Conservation (phyloP, 2,888 invertebrate genomes). For the Caenorhabditis auriculariae region DNA sequence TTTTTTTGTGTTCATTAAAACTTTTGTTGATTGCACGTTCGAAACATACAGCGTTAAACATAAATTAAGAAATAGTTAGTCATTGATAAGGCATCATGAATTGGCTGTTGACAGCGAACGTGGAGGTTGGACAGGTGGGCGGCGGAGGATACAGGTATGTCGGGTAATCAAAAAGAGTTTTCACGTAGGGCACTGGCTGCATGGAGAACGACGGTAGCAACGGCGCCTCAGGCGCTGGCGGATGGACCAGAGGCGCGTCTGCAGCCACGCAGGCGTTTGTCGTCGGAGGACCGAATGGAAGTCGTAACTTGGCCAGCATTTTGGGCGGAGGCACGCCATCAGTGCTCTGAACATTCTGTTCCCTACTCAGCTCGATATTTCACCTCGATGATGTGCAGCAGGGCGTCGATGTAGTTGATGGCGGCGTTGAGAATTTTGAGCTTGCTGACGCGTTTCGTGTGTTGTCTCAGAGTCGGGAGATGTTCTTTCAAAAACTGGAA, state of each 20-base stretch:
- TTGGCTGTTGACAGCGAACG: slow-evolving; percentile 14
- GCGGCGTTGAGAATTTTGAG: slow-evolving; percentile 53
- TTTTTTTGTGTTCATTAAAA: no score
- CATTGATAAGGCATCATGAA: slow-evolving; percentile 25
- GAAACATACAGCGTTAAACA: no score
- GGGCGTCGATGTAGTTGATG: slow-evolving; percentile 58
- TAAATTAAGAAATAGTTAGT: no score
- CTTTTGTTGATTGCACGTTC: no score
- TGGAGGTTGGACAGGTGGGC: not conserved
- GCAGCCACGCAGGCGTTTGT: not conserved
- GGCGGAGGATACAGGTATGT: slow-evolving; percentile 27
- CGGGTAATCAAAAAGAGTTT: slow-evolving; percentile 33
- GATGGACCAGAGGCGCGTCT: not conserved
- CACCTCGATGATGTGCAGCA: slow-evolving; percentile 8
- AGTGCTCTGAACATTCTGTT: not conserved
- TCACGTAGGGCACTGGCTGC: slow-evolving; percentile 27
- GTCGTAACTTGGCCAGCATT: no score
- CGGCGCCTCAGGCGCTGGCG: not conserved
- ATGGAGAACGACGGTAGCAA: slow-evolving; percentile 10
- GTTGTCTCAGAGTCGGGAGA: slow-evolving; percentile 49
- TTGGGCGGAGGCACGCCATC: no score
- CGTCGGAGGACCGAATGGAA: slow-evolving; percentile 12
- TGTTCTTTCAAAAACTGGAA: slow-evolving; percentile 52
- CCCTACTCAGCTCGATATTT: not conserved
- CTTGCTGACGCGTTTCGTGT: slow-evolving; percentile 59